Base-by-base conservation (phyloP, 2,113 vertebrate genomes). In the Tachuris rubrigastra region DNA sequence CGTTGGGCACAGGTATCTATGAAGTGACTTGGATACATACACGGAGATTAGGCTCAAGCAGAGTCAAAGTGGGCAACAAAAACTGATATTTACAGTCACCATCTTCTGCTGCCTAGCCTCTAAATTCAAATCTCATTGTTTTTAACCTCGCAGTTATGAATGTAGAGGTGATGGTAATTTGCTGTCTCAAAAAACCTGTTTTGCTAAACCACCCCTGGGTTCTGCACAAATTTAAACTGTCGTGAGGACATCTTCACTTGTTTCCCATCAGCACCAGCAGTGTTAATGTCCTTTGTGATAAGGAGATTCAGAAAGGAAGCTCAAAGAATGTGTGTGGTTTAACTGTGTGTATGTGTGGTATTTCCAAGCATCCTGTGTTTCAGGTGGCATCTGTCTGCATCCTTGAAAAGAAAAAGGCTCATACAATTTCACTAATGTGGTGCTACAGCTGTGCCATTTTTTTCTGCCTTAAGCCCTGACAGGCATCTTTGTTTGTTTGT, bases 341-440 rank as follows among this genome's bases (percentile, higher is more conserved):
- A 90, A 75, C 9, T 62, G 49, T 44, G 23, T 46, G 10, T 47
- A 71, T 52, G 47, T 42, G 55, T 62, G 69, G 20, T 41, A 37
- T 89, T 91, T 85, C 75, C 72, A 87, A 84, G 75, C 75, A 81
- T 88, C 85, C 76, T 22, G 24, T 66, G 52, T 89, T 92, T 94
- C 87, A 95, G 89, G 94, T 87, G 63, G 91, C 87, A 94, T 89
- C 93, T 92, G 91, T 87, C 73, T 62, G 30, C 69, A 79, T 73
- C 62, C 74, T 83, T 93, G 71, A 85, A 77, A 92, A 94, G 56
- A 37, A 63, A 94, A 93, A 82, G 58, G 8, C 75, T 78, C 77
- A 37, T 31, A 55, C 65, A 76, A 66, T 90, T 49, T 78, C 80
- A 65, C 14, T 82, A 65, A 82, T n/a, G 80, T 65, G 56, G 41